These are phyloP conservation scores for Ailurus styani DNA, from an alignment of 2,113 vertebrate genomes.

Conservation along the genomic window DNA sequence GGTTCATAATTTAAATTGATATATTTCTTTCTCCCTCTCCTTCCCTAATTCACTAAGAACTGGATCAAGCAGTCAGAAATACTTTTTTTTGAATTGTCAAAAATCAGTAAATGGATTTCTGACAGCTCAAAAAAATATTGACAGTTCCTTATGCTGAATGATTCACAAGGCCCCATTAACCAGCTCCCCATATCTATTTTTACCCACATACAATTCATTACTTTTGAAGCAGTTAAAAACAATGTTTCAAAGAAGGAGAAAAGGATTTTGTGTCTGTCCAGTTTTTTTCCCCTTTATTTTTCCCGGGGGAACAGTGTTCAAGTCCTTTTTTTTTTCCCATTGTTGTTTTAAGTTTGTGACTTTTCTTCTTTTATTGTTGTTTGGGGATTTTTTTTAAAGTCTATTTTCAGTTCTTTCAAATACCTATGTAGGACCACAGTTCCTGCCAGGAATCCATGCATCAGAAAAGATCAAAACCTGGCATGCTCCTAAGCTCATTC, in stretches of 20 bases:
- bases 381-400: slow-evolving; percentile 6
- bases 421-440: slow-evolving; percentile 37
- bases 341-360: slow-evolving; percentile 50
- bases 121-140: slow-evolving; percentile 74
- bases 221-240: slow-evolving; percentile 48
- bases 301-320: neutral
- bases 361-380: slow-evolving; percentile 34
- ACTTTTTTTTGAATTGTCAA: slow-evolving; percentile 73
- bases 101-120: slow-evolving; percentile 74
- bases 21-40: slow-evolving; percentile 24
- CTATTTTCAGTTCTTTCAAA: slow-evolving; percentile 64
- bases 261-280: slow-evolving; percentile 23
- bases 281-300: neutral
- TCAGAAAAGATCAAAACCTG: slow-evolving; percentile 63
- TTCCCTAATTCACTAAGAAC: slow-evolving; percentile 56
- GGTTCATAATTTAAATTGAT: slow-evolving; percentile 41
- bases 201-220: slow-evolving; percentile 54
- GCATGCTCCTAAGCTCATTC: slow-evolving; percentile 68
- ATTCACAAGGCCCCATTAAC: slow-evolving; percentile 60
- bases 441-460: slow-evolving; percentile 55
- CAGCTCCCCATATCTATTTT: slow-evolving; percentile 61
- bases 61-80: slow-evolving; percentile 60
- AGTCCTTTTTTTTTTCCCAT: slow-evolving; percentile 8
- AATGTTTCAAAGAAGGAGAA: slow-evolving; percentile 52
- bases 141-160: slow-evolving; percentile 62